phyloP scores from a whole-genome alignment of 2,113 vertebrate genomes.

The Ginglymostoma cirratum region DNA sequence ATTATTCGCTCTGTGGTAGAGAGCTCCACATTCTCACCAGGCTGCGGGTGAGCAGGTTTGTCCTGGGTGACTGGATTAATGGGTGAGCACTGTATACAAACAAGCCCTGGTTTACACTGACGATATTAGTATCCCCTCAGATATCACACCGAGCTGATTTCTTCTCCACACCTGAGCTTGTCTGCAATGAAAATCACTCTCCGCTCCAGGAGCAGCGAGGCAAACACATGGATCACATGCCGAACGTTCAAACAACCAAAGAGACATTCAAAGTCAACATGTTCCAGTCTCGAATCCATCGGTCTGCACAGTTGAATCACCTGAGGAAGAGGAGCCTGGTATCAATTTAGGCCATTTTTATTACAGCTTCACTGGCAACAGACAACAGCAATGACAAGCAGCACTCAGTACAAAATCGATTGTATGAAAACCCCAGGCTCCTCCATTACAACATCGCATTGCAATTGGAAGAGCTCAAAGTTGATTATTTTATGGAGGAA shows the following conservation, averaged over 20 bases:
- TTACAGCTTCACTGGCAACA: background rate
- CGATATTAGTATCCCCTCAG: background rate
- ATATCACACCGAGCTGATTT: background rate
- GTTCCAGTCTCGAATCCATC: slow-evolving; percentile 82
- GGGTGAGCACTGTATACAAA: background rate
- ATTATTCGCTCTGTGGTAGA: background rate
- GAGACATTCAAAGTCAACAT: slow-evolving; percentile 90
- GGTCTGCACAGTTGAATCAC: slow-evolving; percentile 85
- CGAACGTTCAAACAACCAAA: slow-evolving; percentile 77
- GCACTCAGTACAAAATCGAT: background rate
- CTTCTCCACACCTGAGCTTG: slow-evolving; percentile 72
- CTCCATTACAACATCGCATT: background rate
- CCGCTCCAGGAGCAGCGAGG: slow-evolving; percentile 88
- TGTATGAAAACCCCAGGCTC: background rate
- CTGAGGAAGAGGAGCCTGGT: slow-evolving; percentile 50
- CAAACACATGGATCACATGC: slow-evolving; percentile 75
- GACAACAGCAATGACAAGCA: background rate
- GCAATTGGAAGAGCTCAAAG: background rate
- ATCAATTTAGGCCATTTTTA: background rate
- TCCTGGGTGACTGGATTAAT: background rate
- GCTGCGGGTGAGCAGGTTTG: background rate
- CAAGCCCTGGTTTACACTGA: background rate
- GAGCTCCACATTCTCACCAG: background rate
- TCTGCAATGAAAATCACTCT: slow-evolving; percentile 93
- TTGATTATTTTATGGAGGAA: no score